phyloP scores from a whole-genome alignment of 2,113 vertebrate genomes.

The Tautogolabrus adspersus region DNA sequence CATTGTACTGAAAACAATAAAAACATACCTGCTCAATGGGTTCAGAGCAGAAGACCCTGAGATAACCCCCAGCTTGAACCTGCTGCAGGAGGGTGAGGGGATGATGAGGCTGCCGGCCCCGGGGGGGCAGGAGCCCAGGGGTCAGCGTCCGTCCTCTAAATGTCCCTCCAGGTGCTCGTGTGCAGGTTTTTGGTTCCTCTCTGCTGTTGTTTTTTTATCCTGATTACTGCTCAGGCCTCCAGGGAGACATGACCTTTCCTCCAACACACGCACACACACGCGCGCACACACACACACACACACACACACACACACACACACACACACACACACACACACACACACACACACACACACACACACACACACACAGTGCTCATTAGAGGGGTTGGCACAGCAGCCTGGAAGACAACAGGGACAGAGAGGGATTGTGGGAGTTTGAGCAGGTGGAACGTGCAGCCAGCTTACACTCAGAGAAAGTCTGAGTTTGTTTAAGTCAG shows the following conservation, averaged over 20 bases:
- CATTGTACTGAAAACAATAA: too few relatives aligned
- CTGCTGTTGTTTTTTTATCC: slow-evolving; percentile 18
- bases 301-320: too few relatives aligned
- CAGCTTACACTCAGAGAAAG: too few relatives aligned
- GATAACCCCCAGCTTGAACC: not conserved
- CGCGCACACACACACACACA: too few relatives aligned
- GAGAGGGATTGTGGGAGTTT: not conserved
- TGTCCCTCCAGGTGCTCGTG: slow-evolving; percentile 7
- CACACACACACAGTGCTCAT: slow-evolving; percentile 6
- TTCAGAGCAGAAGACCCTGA: not conserved
- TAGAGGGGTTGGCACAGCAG: slow-evolving; percentile 21
- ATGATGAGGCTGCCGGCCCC: not conserved
- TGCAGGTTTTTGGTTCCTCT: not conserved
- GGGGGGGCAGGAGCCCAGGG: not conserved
- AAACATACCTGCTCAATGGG: not conserved
- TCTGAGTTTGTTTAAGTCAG: too few relatives aligned
- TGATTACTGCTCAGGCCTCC: slow-evolving; percentile 31
- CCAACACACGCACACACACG: slow-evolving; percentile 10
- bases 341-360: slow-evolving; percentile 7
- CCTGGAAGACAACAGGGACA: slow-evolving; percentile 11
- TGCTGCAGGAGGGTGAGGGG: not conserved
- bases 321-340: too few relatives aligned
- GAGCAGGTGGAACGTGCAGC: too few relatives aligned
- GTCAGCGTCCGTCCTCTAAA: slow-evolving; percentile 15
- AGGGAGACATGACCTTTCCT: slow-evolving; percentile 33